Evolutionary conservation across 2,797 vertebrate genomes (phyloP), one percentile per base, ranked within the genome.

Genomic region (Crax fasciolata): DNA sequence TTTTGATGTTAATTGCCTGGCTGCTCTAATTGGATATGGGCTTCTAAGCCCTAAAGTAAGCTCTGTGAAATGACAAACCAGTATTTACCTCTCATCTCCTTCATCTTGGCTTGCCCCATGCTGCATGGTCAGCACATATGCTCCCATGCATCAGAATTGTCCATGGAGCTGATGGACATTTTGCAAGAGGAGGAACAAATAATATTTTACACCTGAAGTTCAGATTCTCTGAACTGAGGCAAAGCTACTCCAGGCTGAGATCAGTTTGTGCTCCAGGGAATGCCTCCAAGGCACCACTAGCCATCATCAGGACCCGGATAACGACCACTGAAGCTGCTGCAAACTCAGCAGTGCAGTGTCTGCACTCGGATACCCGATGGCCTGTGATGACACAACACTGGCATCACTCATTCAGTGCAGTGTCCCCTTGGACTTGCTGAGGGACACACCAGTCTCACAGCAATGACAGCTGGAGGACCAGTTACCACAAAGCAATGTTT

Each of bases 1-100:
- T 90, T 78, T 68, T 18, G 3, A 49, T 48, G 46, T 87, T 77
- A 93, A 84, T 27, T 87, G 41, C 41, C 51, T 63, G 32, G 23
- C 28, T 83, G 61, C 38, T 95, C 95, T 93, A 97, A 92, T 23
- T 94, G 19, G 44, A 84, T 92, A 68, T 30, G 71, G 52, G 44
- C 63, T 73, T 84, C 41, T 82, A 77, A 90, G 39, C 65, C 71
- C 62, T 52, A 23, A 84, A 89, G 39, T 89, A 62, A 90, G 46
- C 41, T 87, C 23, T 55, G 58, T 63, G n/a, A 91, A 63, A 66
- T 44, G 67, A 59, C 62, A 68, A 82, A 82, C 66, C 68, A 71
- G 8, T 89, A 74, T 48, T 87, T 78, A 89, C 10, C 38, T 80
- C 73, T 88, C 43, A 66, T 10, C 21, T 89, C 39, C n/a, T 67